These are phyloP conservation scores for Isoperla grammatica DNA, from an alignment of 2,888 invertebrate species.

Conservation along the genomic window DNA sequence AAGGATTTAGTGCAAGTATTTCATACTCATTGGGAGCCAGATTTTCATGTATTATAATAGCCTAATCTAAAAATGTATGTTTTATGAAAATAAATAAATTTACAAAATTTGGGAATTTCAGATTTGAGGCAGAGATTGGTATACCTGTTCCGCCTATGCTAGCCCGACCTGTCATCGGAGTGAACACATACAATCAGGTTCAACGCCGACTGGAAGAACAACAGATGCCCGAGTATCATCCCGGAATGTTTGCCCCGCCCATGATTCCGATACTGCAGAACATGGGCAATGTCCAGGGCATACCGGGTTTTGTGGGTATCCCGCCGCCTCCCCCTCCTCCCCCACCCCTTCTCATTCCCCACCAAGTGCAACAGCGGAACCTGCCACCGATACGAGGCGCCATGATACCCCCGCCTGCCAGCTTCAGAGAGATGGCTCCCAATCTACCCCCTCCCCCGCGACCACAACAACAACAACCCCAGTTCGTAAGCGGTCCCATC, in stretches of 20 bases:
- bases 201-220: slow-evolving; percentile 27
- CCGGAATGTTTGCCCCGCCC: slow-evolving; percentile 35
- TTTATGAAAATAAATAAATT: too few species aligned
- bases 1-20: too few species aligned
- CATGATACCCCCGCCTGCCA: slow-evolving; percentile 37
- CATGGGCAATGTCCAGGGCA: too few species aligned
- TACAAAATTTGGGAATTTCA: slow-evolving; percentile 43
- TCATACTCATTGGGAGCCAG: too few species aligned
- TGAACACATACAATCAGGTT: slow-evolving; percentile 59
- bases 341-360: slow-evolving; percentile 21
- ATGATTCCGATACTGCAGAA: slow-evolving; percentile 35
- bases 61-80: too few species aligned
- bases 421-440: slow-evolving; percentile 3
- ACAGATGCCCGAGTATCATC: slow-evolving; percentile 13
- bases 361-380: slow-evolving; percentile 19
- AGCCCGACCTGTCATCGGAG: slow-evolving; percentile 66
- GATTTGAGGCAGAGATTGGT: slow-evolving; percentile 81
- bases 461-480: slow-evolving; percentile 6
- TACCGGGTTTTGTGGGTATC: slow-evolving; percentile 26
- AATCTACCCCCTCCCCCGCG: slow-evolving; percentile 7
- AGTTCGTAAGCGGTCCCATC: not conserved
- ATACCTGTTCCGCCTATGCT: slow-evolving; percentile 34
- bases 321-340: slow-evolving; percentile 19
- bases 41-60: too few species aligned
- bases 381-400: slow-evolving; percentile 33